Conservation (phyloP, 2,797 vertebrate species). For the Paedocypris micromegethes region DNA sequence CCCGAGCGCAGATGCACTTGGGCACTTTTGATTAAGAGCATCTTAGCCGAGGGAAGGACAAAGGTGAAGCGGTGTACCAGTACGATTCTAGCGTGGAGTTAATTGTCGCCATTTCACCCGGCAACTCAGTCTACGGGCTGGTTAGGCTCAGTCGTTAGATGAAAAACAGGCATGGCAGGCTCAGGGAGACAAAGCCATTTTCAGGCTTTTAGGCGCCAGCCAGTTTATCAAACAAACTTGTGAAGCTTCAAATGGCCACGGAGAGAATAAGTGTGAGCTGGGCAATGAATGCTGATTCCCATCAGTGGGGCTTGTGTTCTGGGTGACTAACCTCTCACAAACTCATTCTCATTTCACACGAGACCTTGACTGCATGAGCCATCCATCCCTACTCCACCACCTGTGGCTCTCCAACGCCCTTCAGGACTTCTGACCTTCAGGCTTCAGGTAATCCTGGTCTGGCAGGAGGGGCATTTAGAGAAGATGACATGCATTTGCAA, state of each 20-base stretch:
- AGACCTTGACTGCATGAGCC: slow-evolving; percentile 15
- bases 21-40: slow-evolving; percentile 64
- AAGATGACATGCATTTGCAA: slow-evolving; percentile 40
- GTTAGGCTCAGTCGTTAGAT: slow-evolving; percentile 1
- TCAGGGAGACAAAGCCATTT: slow-evolving; percentile 54
- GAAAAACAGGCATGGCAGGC: neutral
- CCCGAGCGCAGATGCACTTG: slow-evolving; percentile 60
- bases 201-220: slow-evolving; percentile 51
- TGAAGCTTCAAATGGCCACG: slow-evolving; percentile 46
- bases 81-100: slow-evolving; percentile 48
- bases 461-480: neutral
- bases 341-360: slow-evolving; percentile 18
- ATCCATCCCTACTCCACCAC: slow-evolving; percentile 15
- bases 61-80: slow-evolving; percentile 41
- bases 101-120: slow-evolving; percentile 59
- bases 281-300: slow-evolving; percentile 52
- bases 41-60: slow-evolving; percentile 54
- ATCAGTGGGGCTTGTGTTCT: slow-evolving; percentile 44
- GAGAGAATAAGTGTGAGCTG: slow-evolving; percentile 39
- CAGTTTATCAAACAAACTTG: slow-evolving; percentile 33
- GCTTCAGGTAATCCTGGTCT: neutral
- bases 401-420: slow-evolving; percentile 11
- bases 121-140: slow-evolving; percentile 47
- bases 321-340: slow-evolving; percentile 43
- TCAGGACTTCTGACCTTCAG: slow-evolving; percentile 2